Evolutionary conservation across 1,140 invertebrate species (phyloP).

Genomic region (Limonius californicus): DNA sequence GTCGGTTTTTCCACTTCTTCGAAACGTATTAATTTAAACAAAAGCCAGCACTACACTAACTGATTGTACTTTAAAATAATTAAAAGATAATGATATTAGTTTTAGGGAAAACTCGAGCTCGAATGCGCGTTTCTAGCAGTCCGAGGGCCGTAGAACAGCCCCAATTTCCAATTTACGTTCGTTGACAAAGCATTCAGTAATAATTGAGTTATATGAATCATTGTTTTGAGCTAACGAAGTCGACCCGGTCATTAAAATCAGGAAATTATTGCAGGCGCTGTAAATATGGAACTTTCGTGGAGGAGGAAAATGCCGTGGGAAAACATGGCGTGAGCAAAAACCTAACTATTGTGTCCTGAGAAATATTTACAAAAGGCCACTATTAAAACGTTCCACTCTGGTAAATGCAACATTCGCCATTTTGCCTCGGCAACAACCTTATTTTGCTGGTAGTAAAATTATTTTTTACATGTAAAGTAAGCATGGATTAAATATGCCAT

Average conservation of each 20-base stretch:
- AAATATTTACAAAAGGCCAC: not conserved
- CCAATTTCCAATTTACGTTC: constrained; percentile 10
- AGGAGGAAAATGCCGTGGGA: not conserved
- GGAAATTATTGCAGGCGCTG: constrained; percentile 2
- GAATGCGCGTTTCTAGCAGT: not conserved
- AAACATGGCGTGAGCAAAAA: not conserved
- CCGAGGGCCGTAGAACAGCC: not conserved
- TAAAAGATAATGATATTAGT: too few species aligned
- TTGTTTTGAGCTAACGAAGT: constrained; percentile 13
- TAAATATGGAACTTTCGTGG: constrained; percentile 5
- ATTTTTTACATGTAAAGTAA: too few species aligned
- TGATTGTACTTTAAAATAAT: too few species aligned
- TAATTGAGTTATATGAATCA: constrained; percentile 12
- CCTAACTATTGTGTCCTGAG: not conserved
- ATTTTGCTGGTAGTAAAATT: too few species aligned
- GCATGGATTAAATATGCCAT: too few species aligned
- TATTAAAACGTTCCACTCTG: not conserved
- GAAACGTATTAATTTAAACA: too few species aligned
- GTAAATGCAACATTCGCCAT: not conserved
- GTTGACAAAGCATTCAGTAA: constrained; percentile 12
- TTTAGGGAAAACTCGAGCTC: not conserved
- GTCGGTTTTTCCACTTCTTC: too few species aligned
- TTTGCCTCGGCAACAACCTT: too few species aligned
- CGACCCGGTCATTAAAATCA: constrained; percentile 14
- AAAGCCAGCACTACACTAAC: too few species aligned